These are phyloP conservation scores for Phlogophora meticulosa DNA, from an alignment of 2,888 invertebrate species.

Conservation along the genomic window DNA sequence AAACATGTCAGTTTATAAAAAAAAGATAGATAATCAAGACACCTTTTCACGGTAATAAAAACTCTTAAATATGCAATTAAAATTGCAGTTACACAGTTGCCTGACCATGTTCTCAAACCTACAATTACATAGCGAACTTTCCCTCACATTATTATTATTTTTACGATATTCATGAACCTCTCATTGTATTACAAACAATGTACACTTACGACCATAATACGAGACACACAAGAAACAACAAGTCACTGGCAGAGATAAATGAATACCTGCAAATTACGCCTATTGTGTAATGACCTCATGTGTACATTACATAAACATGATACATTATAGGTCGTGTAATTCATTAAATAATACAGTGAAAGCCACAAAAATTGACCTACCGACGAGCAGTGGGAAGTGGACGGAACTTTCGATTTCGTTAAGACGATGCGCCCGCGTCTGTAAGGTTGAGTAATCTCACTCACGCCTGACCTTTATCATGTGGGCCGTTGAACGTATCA, in stretches of 20 bases:
- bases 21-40: neutral
- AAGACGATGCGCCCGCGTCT: slow-evolving; percentile 69
- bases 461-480: slow-evolving; percentile 79
- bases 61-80: neutral
- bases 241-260: slow-evolving; percentile 37
- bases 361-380: slow-evolving; percentile 76
- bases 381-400: slow-evolving; percentile 74
- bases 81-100: slow-evolving; percentile 10
- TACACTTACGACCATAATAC: slow-evolving; percentile 6
- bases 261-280: slow-evolving; percentile 43
- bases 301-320: slow-evolving; percentile 67
- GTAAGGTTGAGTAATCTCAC: slow-evolving; percentile 71
- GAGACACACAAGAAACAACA: slow-evolving; percentile 39
- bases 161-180: slow-evolving; percentile 36
- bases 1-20: neutral
- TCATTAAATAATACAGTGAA: slow-evolving; percentile 80
- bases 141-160: slow-evolving; percentile 34
- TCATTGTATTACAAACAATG: slow-evolving; percentile 45
- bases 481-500: slow-evolving; percentile 56
- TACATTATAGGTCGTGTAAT: slow-evolving; percentile 69
- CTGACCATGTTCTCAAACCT: slow-evolving; percentile 20
- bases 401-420: slow-evolving; percentile 84
- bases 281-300: slow-evolving; percentile 60
- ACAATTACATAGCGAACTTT: slow-evolving; percentile 41
- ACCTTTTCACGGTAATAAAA: slow-evolving; percentile 10